A percentile compares a stretch with the other conserved stretches of the same genome.
Evolutionary conservation across 1,140 invertebrate species (phyloP).

Genomic region (Zaprionus inermis): DNA sequence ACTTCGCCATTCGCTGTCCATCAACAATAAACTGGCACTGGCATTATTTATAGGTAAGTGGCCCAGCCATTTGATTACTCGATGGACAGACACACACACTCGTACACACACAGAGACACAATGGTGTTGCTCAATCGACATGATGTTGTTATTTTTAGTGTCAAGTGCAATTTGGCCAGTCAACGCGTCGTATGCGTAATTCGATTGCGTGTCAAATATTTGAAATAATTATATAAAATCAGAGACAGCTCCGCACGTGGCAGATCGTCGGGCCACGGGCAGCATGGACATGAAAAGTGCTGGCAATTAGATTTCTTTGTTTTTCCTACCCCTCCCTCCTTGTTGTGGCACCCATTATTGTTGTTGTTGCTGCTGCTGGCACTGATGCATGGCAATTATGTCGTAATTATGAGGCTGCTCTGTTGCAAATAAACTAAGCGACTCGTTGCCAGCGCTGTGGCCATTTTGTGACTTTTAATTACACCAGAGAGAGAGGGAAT

Average conservation of each 20-base stretch:
- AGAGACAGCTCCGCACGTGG: slow-evolving; percentile 25
- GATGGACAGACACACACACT: slow-evolving; percentile 38
- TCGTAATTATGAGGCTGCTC: slow-evolving; percentile 64
- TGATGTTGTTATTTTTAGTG: slow-evolving; percentile 34
- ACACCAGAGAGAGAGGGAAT: slow-evolving; percentile 13
- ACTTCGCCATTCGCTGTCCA: slow-evolving; percentile 63
- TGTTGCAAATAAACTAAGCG: slow-evolving; percentile 61
- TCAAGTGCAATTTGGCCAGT: slow-evolving; percentile 18
- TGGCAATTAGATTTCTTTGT: slow-evolving; percentile 59
- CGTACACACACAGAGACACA: not conserved
- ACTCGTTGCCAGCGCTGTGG: slow-evolving; percentile 42
- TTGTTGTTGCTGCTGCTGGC: slow-evolving; percentile 21
- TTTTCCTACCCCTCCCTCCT: not conserved
- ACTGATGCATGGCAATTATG: slow-evolving; percentile 65
- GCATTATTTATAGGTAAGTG: slow-evolving; percentile 64
- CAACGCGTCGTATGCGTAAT: slow-evolving; percentile 34
- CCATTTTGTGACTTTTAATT: slow-evolving; percentile 52
- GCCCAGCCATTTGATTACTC: slow-evolving; percentile 56
- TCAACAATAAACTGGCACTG: slow-evolving; percentile 45
- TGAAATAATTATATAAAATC: slow-evolving; percentile 58
- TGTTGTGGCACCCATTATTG: not conserved
- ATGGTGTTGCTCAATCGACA: not conserved
- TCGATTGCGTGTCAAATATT: slow-evolving; percentile 44
- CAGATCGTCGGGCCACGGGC: slow-evolving; percentile 28
- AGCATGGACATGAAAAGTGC: slow-evolving; percentile 28